Evolutionary conservation across 2,888 invertebrate genomes (phyloP).

Genomic region (Andrena minutula): DNA sequence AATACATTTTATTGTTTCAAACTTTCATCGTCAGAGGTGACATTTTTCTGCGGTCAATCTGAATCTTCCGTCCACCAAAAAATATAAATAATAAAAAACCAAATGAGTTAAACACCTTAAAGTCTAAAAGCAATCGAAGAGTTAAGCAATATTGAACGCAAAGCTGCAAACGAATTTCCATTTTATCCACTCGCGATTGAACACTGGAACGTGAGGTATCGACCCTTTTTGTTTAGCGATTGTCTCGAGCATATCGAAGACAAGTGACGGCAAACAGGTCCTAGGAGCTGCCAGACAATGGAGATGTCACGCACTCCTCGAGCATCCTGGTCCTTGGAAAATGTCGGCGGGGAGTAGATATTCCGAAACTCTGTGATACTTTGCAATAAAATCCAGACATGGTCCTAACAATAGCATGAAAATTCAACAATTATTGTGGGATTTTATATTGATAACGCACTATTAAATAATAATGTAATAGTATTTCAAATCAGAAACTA

Average conservation of each 20-base stretch:
- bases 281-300: constrained; percentile 60
- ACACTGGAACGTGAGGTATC: constrained; percentile 1
- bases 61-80: neutral
- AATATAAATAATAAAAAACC: neutral
- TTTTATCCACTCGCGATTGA: neutral
- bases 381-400: neutral
- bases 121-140: neutral
- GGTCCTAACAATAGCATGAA: neutral
- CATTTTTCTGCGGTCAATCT: neutral
- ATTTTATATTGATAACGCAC: too few species aligned
- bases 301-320: constrained; percentile 52
- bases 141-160: neutral
- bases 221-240: constrained; percentile 55
- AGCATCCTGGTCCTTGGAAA: neutral
- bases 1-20: neutral
- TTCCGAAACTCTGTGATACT: neutral
- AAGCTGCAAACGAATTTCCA: neutral
- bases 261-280: constrained; percentile 48
- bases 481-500: too few species aligned
- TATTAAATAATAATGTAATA: too few species aligned
- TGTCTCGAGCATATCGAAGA: constrained; percentile 53
- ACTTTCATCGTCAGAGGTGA: neutral
- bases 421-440: too few species aligned
- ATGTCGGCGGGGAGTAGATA: neutral
- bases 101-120: neutral